Base-by-base conservation (phyloP, 2,113 vertebrate genomes). In the Spheniscus mendiculus region DNA sequence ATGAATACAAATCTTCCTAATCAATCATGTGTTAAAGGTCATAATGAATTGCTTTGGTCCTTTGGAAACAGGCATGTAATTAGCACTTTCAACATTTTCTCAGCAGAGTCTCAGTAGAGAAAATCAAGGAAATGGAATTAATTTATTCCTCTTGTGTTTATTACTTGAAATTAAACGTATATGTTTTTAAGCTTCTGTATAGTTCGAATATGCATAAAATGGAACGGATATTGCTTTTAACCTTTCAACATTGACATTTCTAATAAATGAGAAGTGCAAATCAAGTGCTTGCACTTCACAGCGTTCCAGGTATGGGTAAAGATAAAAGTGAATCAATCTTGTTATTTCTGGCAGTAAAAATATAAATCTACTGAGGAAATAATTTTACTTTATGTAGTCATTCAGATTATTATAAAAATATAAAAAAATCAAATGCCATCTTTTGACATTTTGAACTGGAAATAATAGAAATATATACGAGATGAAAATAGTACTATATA, bases 61-160 rank as follows among this genome's bases (percentile, higher is more conserved):
- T 95, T 88, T 79, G 67, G 59, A 91, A 95, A 62, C 47, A 83
- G 27, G 71, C 50, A 11, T 90, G 84, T 94, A 86, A 94, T 95
- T 90, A 84, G 55, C 40, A 30, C 49, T 95, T 95, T 40, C 17
- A 95, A 3, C 29, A 18, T 56, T 66, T 87, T 83, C n/a, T 61
- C 58, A 61, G 30, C 32, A 38, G 42, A 65, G 32, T 82, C 50
- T 84, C 36, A 58, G 34, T 61, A 82, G 78, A 58, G n/a, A 89
- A 94, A 93, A 82, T 70, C 38, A 81, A 92, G 79, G 69, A 85
- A 93, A 73, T 27, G 1, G 70, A 89, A 86, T 87, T 71, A 67
- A 73, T 61, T 89, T 94, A n/a, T 95, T 92, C 38, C 8, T 87
- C 13, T 36, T 53, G 22, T 56, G 42, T 80, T 96, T 87, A 26